Conservation (phyloP, 2,797 vertebrate genomes). For the Brachyrhaphis roseni region DNA sequence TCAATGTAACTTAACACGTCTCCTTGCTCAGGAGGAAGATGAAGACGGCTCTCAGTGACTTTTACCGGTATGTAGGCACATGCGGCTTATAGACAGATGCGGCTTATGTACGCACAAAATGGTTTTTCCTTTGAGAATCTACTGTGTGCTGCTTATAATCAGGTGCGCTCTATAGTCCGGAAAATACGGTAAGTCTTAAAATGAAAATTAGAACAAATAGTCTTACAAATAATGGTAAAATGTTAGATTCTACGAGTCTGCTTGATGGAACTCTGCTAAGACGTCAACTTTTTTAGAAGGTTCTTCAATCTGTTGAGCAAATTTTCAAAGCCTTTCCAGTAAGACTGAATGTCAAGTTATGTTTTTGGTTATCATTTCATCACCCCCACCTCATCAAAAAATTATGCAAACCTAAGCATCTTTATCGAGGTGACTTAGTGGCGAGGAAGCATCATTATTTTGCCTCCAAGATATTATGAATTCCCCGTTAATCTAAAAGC, state of each 20-base stretch:
- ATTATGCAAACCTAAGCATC: conserved; percentile 8
- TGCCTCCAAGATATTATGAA: conserved; percentile 31
- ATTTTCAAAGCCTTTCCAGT: neutral
- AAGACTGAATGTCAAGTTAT: neutral
- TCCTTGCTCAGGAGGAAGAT: too few relatives aligned
- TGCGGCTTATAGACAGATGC: too few relatives aligned
- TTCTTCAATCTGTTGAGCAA: neutral
- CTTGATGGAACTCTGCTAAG: neutral
- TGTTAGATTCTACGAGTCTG: too few relatives aligned
- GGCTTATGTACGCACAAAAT: too few relatives aligned
- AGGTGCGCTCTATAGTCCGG: too few relatives aligned
- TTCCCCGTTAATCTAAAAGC: conserved; percentile 61
- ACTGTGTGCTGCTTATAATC: too few relatives aligned
- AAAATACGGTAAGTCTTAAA: neutral
- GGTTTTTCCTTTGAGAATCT: too few relatives aligned
- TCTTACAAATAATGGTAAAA: neutral
- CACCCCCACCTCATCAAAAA: neutral
- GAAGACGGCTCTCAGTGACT: too few relatives aligned
- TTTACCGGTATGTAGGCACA: too few relatives aligned
- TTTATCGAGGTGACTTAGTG: conserved; percentile 21
- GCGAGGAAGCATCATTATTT: conserved; percentile 30
- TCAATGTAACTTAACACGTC: too few relatives aligned
- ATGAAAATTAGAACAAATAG: neutral
- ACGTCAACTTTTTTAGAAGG: neutral
- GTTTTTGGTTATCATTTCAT: neutral